Evolutionary conservation across 1,140 invertebrate species (phyloP), one percentile per base, ranked within the genome.

Genomic region (Homarus americanus): DNA sequence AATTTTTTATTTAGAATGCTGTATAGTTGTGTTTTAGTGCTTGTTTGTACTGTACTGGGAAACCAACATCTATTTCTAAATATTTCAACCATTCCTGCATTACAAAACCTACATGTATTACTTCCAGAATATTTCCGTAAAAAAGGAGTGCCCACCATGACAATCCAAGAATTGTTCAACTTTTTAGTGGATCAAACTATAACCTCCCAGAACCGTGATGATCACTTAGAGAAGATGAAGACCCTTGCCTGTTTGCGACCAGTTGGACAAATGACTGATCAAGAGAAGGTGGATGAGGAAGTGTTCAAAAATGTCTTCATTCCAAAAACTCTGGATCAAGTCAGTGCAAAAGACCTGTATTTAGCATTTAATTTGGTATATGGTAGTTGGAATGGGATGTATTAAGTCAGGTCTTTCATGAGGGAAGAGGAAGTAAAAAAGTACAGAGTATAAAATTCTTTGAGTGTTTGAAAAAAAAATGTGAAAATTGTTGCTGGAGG

Each of bases 241-340:
- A 96, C 96, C 92, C 95, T 95, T 92, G 96, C 96, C 24, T 95
- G 93, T 36, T 49, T 96, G 89, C 94, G 95, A 78, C 94, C 95
- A 91, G 95, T 95, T 92, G 95, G 96, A 79, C 95, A 96, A 82
- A 95, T 96, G 92, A 96, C 96, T 73, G 95, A 96, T 32, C 96
- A 97, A 88, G 96, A 97, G 92, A 94, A 97, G 94, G 95, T 97
- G 91, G 96, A 98, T 93, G 97, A 97, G 93, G 96, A 98, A 94
- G 97, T 99, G 44, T 99, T 99, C 94, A 98, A 99, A 93, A 96
- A 98, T 94, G 96, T 97, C 17, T 99, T 96, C 93, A 99, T 99
- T 94, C 99, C 99, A 34, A 97, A 99, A 94, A 97, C 97, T 92
- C 95, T 99, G n/a, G 97, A 96, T 93, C 97, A 99, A 95, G 98